Evolutionary conservation across 2,888 invertebrate species (phyloP).

Genomic region (Acanthosepion pharaonis): DNA sequence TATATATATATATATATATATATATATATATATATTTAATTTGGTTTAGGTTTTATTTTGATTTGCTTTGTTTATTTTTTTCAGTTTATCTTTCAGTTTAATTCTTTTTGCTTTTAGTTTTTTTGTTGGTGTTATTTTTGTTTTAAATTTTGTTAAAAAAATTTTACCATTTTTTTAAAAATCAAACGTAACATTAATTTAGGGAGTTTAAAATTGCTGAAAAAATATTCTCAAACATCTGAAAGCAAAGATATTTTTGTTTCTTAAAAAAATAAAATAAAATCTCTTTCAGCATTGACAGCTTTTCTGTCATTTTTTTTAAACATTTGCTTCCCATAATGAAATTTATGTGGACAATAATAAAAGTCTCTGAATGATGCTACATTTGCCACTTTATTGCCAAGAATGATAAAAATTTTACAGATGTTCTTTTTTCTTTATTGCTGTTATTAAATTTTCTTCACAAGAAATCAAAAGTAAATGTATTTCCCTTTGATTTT

Average conservation of each 20-base stretch:
- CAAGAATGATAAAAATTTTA: not conserved
- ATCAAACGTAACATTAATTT: not conserved
- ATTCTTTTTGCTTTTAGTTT: not conserved
- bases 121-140: not conserved
- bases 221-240: not conserved
- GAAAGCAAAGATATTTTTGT: constrained; percentile 11
- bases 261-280: too few relatives aligned
- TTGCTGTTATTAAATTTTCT: not conserved
- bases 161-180: not conserved
- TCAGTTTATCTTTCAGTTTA: not conserved
- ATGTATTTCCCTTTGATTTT: not conserved
- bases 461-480: not conserved
- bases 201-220: not conserved
- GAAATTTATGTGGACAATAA: not conserved
- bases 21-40: not conserved
- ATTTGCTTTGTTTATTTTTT: not conserved
- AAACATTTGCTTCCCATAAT: not conserved
- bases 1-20: not conserved
- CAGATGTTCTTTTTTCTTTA: not conserved
- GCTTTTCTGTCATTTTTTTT: not conserved
- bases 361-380: not conserved
- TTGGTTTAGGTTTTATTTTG: not conserved
- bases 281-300: not conserved
- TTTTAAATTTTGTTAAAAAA: not conserved
- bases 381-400: not conserved